Conservation (phyloP, 1,140 invertebrate species). For the Euschistus heros region DNA sequence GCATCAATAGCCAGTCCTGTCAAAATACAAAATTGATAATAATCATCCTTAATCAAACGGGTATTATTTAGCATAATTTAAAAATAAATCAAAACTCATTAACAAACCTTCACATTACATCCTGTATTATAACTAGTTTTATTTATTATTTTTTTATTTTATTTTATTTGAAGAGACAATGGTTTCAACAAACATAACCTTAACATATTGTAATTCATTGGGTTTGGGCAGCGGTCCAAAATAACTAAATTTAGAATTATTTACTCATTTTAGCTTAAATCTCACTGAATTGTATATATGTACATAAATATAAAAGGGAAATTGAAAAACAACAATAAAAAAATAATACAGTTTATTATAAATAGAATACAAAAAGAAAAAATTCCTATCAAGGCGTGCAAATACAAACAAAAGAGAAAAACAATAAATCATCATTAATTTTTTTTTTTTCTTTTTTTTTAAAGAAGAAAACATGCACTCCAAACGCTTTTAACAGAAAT, state of each 20-base stretch:
- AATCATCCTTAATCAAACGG: neutral
- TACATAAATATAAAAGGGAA: neutral
- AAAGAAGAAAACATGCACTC: neutral
- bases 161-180: too few relatives aligned
- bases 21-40: neutral
- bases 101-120: too few relatives aligned
- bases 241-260: slow-evolving; percentile 7
- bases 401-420: slow-evolving; percentile 2
- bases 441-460: too few relatives aligned
- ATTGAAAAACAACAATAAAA: neutral
- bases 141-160: too few relatives aligned
- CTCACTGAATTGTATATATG: neutral
- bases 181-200: neutral
- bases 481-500: slow-evolving; percentile 1
- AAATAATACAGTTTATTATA: neutral
- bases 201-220: neutral
- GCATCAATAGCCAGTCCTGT: slow-evolving; percentile 6
- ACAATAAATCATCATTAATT: slow-evolving; percentile 1
- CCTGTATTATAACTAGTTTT: too few relatives aligned
- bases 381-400: neutral
- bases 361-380: slow-evolving; percentile 4
- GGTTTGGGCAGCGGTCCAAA: slow-evolving; percentile 1
- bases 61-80: too few relatives aligned
- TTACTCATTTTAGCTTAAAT: neutral
- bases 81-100: too few relatives aligned